Evolutionary conservation across 2,797 vertebrate genomes (phyloP).

Genomic region (Thalassophryne amazonica): DNA sequence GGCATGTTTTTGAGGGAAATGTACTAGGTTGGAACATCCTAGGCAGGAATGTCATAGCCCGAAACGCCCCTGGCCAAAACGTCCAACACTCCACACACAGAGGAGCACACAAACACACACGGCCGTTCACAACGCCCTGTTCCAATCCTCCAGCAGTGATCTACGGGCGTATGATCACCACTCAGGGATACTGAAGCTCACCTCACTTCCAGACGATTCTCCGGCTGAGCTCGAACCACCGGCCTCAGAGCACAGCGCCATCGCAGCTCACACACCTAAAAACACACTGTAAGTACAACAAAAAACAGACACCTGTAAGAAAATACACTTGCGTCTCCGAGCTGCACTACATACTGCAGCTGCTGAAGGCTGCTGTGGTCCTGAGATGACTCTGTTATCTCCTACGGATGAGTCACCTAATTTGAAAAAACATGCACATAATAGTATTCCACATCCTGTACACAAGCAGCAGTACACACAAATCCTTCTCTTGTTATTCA

Average conservation of each 20-base stretch:
- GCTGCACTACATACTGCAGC: constrained; percentile 38
- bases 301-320: constrained; percentile 23
- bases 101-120: too few relatives aligned
- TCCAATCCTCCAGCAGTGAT: too few relatives aligned
- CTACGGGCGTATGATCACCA: too few relatives aligned
- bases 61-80: too few relatives aligned
- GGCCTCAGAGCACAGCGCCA: constrained; percentile 86
- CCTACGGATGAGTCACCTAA: constrained; percentile 70
- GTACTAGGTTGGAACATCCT: too few relatives aligned
- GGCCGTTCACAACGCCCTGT: too few relatives aligned
- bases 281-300: background rate
- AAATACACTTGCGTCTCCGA: constrained; percentile 22
- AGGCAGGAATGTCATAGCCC: too few relatives aligned
- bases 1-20: too few relatives aligned
- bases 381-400: constrained; percentile 45
- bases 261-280: constrained; percentile 69
- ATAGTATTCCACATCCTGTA: constrained; percentile 14
- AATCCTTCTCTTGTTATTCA: constrained; percentile 34
- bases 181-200: constrained; percentile 16
- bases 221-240: constrained; percentile 65
- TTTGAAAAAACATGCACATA: constrained; percentile 7
- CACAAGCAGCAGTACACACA: constrained; percentile 14
- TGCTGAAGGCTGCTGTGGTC: constrained; percentile 25
- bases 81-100: too few relatives aligned
- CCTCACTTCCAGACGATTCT: constrained; percentile 62